Evolutionary conservation across 2,888 invertebrate genomes (phyloP).

Genomic region (Drosophila bunnanda): DNA sequence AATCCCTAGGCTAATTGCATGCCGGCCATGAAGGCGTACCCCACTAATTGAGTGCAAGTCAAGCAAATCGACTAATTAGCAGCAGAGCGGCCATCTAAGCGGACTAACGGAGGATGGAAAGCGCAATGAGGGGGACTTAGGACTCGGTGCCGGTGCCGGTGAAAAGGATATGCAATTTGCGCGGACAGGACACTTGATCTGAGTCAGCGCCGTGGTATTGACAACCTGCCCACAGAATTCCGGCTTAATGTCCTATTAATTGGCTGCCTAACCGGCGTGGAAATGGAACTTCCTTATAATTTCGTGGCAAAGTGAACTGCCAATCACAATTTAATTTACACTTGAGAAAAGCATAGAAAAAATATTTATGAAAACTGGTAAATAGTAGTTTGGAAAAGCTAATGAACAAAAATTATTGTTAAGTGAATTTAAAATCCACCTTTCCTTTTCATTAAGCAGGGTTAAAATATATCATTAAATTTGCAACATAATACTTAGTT

Average conservation of each 20-base stretch:
- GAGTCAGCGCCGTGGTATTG: constrained; percentile 8
- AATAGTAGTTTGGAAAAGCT: not conserved
- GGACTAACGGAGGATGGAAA: constrained; percentile 49
- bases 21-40: constrained; percentile 39
- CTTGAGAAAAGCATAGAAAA: not conserved
- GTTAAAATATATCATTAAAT: not conserved
- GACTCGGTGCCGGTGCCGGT: constrained; percentile 1
- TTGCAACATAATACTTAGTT: not conserved
- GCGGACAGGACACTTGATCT: constrained; percentile 40
- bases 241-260: constrained; percentile 51
- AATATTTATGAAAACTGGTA: too few species aligned
- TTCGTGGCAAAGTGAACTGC: not conserved
- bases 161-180: constrained; percentile 68
- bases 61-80: constrained; percentile 67
- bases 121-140: constrained; percentile 22
- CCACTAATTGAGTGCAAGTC: constrained; percentile 69
- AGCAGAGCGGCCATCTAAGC: constrained; percentile 53
- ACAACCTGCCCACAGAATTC: constrained; percentile 10
- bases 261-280: constrained; percentile 17
- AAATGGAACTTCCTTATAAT: constrained; percentile 1
- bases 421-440: not conserved
- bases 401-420: not conserved
- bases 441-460: not conserved
- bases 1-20: constrained; percentile 60
- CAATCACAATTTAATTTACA: not conserved